Evolutionary conservation across 23 tunicate species (phyloP).

Genomic region (Ascidia mentula): DNA sequence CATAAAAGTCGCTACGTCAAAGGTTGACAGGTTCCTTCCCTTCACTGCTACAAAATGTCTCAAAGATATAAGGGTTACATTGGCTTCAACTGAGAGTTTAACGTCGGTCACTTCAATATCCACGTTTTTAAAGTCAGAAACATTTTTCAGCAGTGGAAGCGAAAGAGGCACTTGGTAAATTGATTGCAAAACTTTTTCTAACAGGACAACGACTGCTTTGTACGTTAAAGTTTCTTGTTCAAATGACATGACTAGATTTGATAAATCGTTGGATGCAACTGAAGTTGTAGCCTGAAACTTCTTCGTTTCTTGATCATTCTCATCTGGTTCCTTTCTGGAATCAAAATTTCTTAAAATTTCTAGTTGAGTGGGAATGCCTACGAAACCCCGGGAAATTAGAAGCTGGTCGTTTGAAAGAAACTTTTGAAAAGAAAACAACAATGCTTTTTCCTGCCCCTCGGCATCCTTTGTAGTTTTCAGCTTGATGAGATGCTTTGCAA

Average conservation of each 20-base stretch:
- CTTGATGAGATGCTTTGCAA: background rate
- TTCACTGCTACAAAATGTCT: background rate
- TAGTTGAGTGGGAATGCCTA: background rate
- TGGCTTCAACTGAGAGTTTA: background rate
- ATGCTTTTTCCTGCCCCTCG: background rate
- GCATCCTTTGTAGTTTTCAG: background rate
- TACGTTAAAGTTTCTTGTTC: background rate
- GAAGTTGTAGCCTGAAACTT: background rate
- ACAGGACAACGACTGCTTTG: background rate
- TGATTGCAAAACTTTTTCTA: background rate
- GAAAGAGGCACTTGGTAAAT: background rate
- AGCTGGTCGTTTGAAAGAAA: background rate
- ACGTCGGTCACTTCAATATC: background rate
- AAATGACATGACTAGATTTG: background rate
- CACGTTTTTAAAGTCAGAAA: background rate
- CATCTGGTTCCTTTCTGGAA: background rate
- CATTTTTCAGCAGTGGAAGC: background rate
- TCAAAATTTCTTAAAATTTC: background rate
- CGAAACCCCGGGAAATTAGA: background rate
- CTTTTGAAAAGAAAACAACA: background rate
- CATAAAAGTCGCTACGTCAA: background rate
- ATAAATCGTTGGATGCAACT: background rate
- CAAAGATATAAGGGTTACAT: background rate
- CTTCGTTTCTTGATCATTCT: background rate
- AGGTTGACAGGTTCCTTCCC: background rate